phyloP scores from a whole-genome alignment of 2,888 invertebrate species.

The Taphrorychus bicolor region DNA sequence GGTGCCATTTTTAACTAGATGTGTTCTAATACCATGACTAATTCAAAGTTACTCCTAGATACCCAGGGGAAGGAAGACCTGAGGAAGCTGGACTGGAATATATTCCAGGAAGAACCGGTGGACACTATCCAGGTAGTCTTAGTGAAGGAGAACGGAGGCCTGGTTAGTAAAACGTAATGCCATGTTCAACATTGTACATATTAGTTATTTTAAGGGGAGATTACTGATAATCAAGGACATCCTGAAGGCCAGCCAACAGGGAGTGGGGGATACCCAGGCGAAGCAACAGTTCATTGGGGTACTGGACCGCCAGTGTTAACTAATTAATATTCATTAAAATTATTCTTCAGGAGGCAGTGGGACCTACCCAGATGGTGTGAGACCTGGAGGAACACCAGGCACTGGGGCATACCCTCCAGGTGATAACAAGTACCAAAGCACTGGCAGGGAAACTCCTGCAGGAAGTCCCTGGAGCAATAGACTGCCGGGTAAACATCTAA shows the following conservation, averaged over 20 bases:
- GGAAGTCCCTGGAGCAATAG: too few species aligned
- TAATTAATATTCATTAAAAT: too few species aligned
- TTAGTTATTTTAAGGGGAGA: too few species aligned
- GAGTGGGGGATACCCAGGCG: too few species aligned
- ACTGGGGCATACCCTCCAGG: not conserved
- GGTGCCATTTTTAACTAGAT: not conserved
- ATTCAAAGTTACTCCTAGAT: not conserved
- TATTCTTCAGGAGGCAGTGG: not conserved
- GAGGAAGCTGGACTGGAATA: not conserved
- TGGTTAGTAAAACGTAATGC: not conserved
- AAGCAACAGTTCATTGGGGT: too few species aligned
- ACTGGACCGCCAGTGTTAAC: too few species aligned
- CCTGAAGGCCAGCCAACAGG: too few species aligned
- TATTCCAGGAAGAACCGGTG: not conserved
- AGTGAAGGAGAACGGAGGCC: slow-evolving; percentile 11
- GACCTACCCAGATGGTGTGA: not conserved
- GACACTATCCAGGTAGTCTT: not conserved
- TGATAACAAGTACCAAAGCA: too few species aligned
- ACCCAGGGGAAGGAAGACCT: not conserved
- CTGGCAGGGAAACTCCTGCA: too few species aligned
- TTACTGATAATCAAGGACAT: too few species aligned
- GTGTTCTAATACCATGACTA: not conserved
- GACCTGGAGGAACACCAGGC: not conserved
- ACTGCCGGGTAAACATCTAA: too few species aligned
- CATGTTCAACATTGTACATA: too few species aligned